phyloP scores from a whole-genome alignment of 2,888 invertebrate genomes.

The Apotomis capreana region DNA sequence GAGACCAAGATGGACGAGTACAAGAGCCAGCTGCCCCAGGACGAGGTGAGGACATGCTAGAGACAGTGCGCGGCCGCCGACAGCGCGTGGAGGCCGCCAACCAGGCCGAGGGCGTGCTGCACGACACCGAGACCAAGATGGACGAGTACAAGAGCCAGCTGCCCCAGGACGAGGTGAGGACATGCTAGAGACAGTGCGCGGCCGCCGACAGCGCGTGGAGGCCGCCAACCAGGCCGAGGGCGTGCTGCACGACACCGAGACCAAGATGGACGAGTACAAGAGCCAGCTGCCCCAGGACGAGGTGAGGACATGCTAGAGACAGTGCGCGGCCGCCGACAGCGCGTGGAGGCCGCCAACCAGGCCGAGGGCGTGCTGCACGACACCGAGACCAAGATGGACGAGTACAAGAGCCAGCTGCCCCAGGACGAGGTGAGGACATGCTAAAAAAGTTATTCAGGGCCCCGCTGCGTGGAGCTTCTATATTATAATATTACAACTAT shows the following conservation, averaged over 20 bases:
- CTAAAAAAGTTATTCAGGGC: no score
- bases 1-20: conserved; percentile 91
- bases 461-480: not conserved
- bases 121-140: no score
- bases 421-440: conserved; percentile 91
- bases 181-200: no score
- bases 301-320: conserved; percentile 99
- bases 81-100: no score
- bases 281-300: conserved; percentile 96
- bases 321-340: conserved; percentile 95
- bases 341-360: conserved; percentile 97
- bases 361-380: conserved; percentile 99
- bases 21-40: conserved; percentile 55
- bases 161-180: no score
- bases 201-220: no score
- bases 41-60: conserved; percentile 45
- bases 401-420: conserved; percentile 98
- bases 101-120: no score
- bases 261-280: conserved; percentile 1
- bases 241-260: not conserved
- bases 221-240: no score
- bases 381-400: conserved; percentile 99
- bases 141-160: no score
- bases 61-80: no score
- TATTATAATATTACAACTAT: no score